Evolutionary conservation across 2,888 invertebrate species (phyloP).

Genomic region (Imbricaverruca yamaguchii): DNA sequence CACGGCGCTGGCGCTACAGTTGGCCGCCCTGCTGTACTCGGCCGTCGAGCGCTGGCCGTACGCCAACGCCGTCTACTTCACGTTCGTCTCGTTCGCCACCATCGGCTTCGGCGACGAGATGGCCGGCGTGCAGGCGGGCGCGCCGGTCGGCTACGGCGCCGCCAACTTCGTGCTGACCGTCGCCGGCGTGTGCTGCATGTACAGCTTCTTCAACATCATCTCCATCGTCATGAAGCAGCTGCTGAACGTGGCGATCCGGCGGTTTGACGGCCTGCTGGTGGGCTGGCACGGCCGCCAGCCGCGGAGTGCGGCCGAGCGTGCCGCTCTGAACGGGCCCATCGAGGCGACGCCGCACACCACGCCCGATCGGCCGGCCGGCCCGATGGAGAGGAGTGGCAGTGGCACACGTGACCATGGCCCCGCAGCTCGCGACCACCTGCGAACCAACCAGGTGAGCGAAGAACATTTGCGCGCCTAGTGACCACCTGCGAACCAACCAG

Average conservation of each 20-base stretch:
- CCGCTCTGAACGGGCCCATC: too few relatives aligned
- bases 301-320: too few relatives aligned
- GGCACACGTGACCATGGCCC: neutral
- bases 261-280: neutral
- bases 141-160: constrained; percentile 47
- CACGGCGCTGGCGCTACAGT: constrained; percentile 49
- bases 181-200: constrained; percentile 56
- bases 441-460: neutral
- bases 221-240: constrained; percentile 59
- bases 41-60: constrained; percentile 54
- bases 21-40: constrained; percentile 50
- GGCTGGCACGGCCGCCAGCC: too few relatives aligned
- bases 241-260: constrained; percentile 50
- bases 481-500: neutral
- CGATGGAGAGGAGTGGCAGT: too few relatives aligned
- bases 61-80: constrained; percentile 56
- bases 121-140: constrained; percentile 41
- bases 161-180: constrained; percentile 54
- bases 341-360: neutral
- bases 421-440: neutral
- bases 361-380: neutral
- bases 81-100: constrained; percentile 56
- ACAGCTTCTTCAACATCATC: constrained; percentile 56
- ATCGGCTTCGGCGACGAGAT: constrained; percentile 61
- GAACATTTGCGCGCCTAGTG: neutral